Conservation (phyloP, 1,140 invertebrate species). For the Choristoneura fumiferana region DNA sequence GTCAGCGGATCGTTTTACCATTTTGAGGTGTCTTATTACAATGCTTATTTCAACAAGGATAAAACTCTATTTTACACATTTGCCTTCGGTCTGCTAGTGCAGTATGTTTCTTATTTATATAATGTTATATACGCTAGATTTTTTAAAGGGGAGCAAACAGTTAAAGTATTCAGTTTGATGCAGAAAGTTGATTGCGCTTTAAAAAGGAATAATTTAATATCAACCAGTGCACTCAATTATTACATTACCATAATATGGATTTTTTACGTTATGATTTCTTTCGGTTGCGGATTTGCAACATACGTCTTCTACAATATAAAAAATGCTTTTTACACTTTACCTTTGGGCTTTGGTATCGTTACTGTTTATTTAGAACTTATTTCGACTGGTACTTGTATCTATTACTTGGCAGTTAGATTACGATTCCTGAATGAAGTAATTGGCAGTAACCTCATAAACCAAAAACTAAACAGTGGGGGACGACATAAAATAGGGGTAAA, state of each 20-base stretch:
- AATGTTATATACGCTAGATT: slow-evolving; percentile 20
- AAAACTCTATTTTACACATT: slow-evolving; percentile 8
- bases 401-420: slow-evolving; percentile 16
- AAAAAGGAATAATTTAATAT: neutral
- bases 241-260: neutral
- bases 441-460: neutral
- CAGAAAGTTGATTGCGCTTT: slow-evolving; percentile 21
- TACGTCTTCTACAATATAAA: slow-evolving; percentile 1
- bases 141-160: slow-evolving; percentile 3
- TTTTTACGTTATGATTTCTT: neutral
- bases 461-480: neutral
- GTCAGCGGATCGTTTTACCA: neutral
- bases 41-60: slow-evolving; percentile 1
- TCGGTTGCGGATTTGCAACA: neutral
- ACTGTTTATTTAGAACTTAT: slow-evolving; percentile 9
- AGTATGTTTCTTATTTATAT: neutral
- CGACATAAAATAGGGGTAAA: too few species aligned
- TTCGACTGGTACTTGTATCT: slow-evolving; percentile 2
- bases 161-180: slow-evolving; percentile 11
- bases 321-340: neutral
- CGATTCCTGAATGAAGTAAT: neutral
- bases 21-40: slow-evolving; percentile 2
- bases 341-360: neutral
- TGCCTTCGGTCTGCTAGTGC: neutral
- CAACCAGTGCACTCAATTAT: neutral